A percentile compares a stretch with the other conserved stretches of the same genome.
Evolutionary conservation across 2,113 vertebrate species (phyloP).

Genomic region (Coptodon bakossiorum): DNA sequence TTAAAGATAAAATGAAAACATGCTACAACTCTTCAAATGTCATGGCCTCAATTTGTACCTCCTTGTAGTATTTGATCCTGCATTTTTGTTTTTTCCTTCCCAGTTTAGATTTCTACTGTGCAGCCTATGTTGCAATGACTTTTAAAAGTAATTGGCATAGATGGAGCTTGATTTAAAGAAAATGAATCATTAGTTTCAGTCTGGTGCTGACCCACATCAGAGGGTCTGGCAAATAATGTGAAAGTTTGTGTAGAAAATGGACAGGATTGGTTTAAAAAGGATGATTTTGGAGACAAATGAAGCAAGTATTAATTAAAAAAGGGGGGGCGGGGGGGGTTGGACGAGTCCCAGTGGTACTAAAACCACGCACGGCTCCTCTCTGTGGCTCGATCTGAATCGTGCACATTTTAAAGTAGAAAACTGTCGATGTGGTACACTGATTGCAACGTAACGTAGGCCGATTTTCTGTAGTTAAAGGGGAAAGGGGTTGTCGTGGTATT

Average conservation of each 20-base stretch:
- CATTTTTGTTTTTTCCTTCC: background rate
- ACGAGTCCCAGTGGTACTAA: background rate
- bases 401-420: slow-evolving; percentile 21
- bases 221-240: background rate
- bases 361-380: background rate
- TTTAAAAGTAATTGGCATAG: background rate
- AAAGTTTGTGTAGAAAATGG: background rate
- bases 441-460: slow-evolving; percentile 9
- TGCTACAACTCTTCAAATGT: background rate
- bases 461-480: slow-evolving; percentile 37
- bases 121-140: background rate
- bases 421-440: slow-evolving; percentile 44
- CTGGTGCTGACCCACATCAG: background rate
- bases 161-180: background rate
- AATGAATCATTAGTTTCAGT: background rate
- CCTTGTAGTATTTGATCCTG: background rate
- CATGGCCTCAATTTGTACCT: background rate
- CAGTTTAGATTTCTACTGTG: background rate
- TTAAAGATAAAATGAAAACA: background rate
- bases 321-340: background rate
- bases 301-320: background rate
- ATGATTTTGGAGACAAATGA: background rate
- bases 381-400: background rate
- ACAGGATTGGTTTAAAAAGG: background rate
- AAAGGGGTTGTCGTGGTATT: slow-evolving; percentile 22